These are phyloP conservation scores for Anser cygnoides DNA, from an alignment of 2,113 vertebrate genomes.

Conservation along the genomic window DNA sequence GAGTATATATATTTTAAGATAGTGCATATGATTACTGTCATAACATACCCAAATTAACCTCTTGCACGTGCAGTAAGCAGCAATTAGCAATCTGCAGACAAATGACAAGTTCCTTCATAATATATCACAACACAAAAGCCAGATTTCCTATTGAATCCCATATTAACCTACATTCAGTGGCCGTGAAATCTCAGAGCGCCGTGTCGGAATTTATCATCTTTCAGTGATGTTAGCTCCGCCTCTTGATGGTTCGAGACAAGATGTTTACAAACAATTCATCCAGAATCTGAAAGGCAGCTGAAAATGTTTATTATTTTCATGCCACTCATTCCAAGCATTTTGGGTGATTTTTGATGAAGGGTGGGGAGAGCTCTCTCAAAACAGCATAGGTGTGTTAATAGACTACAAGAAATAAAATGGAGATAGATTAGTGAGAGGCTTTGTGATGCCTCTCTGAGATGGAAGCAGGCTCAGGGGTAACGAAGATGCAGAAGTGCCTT, in stretches of 20 bases:
- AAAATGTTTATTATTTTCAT: not conserved
- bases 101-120: constrained; percentile 37
- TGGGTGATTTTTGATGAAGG: not conserved
- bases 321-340: constrained; percentile 13
- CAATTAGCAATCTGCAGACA: constrained; percentile 62
- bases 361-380: not conserved
- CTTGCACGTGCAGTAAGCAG: constrained; percentile 28
- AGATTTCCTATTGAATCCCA: constrained; percentile 65
- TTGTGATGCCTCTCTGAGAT: not conserved
- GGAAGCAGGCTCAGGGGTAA: not conserved
- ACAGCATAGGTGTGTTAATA: not conserved
- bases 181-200: constrained; percentile 35
- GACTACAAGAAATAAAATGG: not conserved
- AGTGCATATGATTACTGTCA: not conserved
- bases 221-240: constrained; percentile 31
- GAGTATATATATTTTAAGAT: not conserved
- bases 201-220: constrained; percentile 55
- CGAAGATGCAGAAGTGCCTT: not conserved
- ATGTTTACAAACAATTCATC: constrained; percentile 41
- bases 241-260: constrained; percentile 5
- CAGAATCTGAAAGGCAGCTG: constrained; percentile 11
- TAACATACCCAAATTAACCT: constrained; percentile 39
- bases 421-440: not conserved
- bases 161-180: constrained; percentile 67
- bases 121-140: constrained; percentile 1